phyloP scores from a whole-genome alignment of 2,113 vertebrate genomes.

The Haemorhous mexicanus region DNA sequence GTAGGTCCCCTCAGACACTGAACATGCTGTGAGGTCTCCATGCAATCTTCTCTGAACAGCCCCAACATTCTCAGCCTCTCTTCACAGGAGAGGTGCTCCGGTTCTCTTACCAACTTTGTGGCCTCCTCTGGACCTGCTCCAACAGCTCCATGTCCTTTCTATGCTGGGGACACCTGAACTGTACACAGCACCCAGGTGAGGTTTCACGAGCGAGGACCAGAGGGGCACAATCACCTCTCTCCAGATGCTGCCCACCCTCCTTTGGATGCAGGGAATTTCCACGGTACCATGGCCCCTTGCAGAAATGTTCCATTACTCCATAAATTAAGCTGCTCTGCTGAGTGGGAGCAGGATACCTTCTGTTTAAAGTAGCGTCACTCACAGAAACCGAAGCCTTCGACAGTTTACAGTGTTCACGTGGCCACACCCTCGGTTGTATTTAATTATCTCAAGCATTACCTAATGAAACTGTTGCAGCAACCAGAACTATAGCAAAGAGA shows the following conservation, averaged over 20 bases:
- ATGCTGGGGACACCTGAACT: neutral
- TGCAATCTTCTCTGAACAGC: neutral
- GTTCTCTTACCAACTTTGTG: too few relatives aligned
- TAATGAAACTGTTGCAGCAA: slow-evolving; percentile 28
- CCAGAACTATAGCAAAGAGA: neutral
- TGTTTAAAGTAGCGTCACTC: neutral
- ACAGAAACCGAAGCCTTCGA: neutral
- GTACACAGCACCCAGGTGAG: neutral
- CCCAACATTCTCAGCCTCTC: neutral
- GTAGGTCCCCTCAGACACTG: neutral
- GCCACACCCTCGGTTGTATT: neutral
- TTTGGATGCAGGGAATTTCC: neutral
- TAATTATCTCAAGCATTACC: slow-evolving; percentile 17
- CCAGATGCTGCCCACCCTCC: neutral
- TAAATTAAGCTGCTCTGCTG: neutral
- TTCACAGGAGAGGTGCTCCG: neutral
- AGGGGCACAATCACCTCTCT: neutral
- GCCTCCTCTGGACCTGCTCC: neutral
- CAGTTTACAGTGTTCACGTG: neutral
- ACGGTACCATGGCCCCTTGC: rapidly evolving
- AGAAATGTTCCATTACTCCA: neutral
- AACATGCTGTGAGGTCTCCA: neutral
- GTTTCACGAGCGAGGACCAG: rapidly evolving
- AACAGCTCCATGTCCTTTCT: neutral
- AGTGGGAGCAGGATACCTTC: neutral